These are phyloP conservation scores for Hydrotaea diabolus DNA, from an alignment of 2,888 invertebrate species.

Conservation along the genomic window DNA sequence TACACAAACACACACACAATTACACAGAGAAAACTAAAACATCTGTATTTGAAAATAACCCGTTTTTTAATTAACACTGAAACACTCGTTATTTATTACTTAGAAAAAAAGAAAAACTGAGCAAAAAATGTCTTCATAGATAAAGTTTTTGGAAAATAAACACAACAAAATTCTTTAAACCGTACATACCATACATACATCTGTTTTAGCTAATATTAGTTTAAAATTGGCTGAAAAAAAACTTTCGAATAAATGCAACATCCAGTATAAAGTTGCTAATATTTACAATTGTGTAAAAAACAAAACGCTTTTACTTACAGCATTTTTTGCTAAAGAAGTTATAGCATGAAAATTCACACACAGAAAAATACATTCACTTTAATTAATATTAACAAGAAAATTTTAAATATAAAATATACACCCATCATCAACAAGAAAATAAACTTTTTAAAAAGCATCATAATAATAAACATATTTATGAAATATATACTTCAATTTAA, in stretches of 20 bases:
- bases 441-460: conserved; percentile 31
- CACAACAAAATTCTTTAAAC: neutral
- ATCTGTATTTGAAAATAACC: conserved; percentile 1
- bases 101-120: conserved; percentile 22
- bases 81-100: conserved; percentile 47
- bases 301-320: conserved; percentile 30
- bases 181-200: conserved; percentile 3
- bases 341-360: conserved; percentile 54
- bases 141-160: conserved; percentile 18
- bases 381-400: conserved; percentile 52
- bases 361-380: conserved; percentile 66
- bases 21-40: conserved; percentile 7
- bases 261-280: neutral
- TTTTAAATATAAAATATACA: conserved; percentile 55
- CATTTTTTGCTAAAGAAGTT: conserved; percentile 31
- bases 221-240: conserved; percentile 21
- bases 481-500: conserved; percentile 38
- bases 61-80: conserved; percentile 29
- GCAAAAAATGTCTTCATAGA: conserved; percentile 6
- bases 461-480: conserved; percentile 34
- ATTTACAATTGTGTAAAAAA: conserved; percentile 32
- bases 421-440: conserved; percentile 16
- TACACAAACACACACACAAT: conserved; percentile 23
- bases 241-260: neutral
- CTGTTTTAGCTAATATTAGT: conserved; percentile 32